A percentile compares a stretch with the other conserved stretches of the same genome.
Evolutionary conservation across 2,797 vertebrate species (phyloP).

Genomic region (Platalea minor): DNA sequence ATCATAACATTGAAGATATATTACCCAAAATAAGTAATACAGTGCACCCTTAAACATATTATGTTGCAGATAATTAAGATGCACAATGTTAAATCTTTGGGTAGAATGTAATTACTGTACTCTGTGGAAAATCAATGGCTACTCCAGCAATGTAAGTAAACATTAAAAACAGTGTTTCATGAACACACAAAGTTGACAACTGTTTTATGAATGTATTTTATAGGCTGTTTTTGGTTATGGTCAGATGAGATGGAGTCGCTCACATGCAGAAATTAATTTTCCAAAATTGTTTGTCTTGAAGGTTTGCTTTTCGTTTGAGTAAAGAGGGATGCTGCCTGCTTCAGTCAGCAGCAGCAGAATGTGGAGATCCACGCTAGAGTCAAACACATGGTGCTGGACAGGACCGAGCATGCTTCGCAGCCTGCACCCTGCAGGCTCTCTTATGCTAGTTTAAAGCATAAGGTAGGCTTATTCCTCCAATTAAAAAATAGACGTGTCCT

Average conservation of each 20-base stretch:
- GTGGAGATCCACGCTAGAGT: not conserved
- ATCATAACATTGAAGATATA: slow-evolving; percentile 17
- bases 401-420: not conserved
- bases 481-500: not conserved
- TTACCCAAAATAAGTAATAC: slow-evolving; percentile 15
- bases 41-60: slow-evolving; percentile 13
- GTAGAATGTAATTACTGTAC: slow-evolving; percentile 21
- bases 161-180: not conserved
- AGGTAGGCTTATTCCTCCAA: not conserved
- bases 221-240: not conserved
- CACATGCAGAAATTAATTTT: not conserved
- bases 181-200: not conserved
- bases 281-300: not conserved
- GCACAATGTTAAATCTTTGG: slow-evolving; percentile 10
- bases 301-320: not conserved
- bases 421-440: not conserved
- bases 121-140: slow-evolving; percentile 7
- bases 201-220: not conserved
- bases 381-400: not conserved
- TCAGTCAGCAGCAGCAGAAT: not conserved
- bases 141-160: not conserved
- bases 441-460: not conserved
- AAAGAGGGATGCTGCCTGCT: not conserved
- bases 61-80: slow-evolving; percentile 56
- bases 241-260: not conserved